Percentiles rank a stretch among this genome's conserved stretches.
Conservation (phyloP, 2,113 vertebrate genomes). For the Hirundichthys speculiger region DNA sequence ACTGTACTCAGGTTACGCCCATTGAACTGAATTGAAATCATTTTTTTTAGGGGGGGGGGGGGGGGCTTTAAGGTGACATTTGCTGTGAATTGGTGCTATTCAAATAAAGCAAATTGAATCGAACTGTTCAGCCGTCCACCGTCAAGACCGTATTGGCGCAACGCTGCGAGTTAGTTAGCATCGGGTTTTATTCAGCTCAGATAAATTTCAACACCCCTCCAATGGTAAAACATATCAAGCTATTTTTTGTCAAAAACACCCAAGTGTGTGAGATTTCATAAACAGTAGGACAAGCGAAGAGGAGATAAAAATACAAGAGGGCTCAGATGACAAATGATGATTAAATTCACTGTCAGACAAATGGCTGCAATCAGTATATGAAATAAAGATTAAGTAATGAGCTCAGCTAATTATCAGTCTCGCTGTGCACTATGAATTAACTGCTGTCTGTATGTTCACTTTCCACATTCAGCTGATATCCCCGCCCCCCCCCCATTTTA, state of each 20-base stretch:
- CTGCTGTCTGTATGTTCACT: background rate
- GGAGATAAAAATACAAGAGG: constrained; percentile 6
- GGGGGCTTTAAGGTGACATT: no score
- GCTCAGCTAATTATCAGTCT: constrained; percentile 32
- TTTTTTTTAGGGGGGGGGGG: no score
- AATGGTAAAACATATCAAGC: constrained; percentile 1
- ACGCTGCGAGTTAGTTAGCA: no score
- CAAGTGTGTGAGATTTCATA: constrained; percentile 8
- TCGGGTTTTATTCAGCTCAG: background rate
- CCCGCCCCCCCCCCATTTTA: background rate
- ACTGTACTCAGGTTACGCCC: no score
- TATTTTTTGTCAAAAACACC: constrained; percentile 1
- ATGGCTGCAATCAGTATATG: constrained; percentile 51
- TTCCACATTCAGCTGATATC: background rate
- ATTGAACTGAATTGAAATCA: no score
- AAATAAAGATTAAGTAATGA: constrained; percentile 49
- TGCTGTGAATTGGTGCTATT: no score
- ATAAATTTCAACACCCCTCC: background rate
- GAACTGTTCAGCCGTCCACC: no score
- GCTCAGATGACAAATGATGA: constrained; percentile 37
- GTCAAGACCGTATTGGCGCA: no score
- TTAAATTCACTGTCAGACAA: constrained; percentile 49
- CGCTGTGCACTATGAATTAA: constrained; percentile 12
- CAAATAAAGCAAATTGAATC: no score
- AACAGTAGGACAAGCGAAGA: background rate